A percentile compares a stretch with the other conserved stretches of the same genome.
phyloP scores from a whole-genome alignment of 2,888 invertebrate genomes.

The Drosophila silvestris region DNA sequence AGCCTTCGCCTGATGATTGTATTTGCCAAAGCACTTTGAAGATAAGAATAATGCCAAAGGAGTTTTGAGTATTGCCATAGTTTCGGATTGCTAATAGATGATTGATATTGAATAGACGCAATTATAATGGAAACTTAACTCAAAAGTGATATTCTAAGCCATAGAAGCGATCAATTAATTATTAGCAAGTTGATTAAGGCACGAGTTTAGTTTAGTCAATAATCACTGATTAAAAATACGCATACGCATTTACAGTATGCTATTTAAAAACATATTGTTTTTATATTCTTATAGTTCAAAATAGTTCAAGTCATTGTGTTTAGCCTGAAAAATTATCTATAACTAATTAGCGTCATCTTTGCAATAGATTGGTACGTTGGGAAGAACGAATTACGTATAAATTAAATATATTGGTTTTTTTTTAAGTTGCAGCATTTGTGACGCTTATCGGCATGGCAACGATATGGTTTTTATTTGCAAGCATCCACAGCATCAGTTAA shows the following conservation, averaged over 20 bases:
- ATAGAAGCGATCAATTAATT: neutral
- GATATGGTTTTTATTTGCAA: conserved; percentile 2
- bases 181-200: neutral
- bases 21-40: conserved; percentile 12
- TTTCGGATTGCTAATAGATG: neutral
- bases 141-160: neutral
- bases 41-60: conserved; percentile 10
- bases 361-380: conserved; percentile 11
- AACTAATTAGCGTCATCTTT: conserved; percentile 23
- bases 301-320: neutral
- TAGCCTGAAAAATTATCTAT: conserved; percentile 47
- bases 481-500: neutral
- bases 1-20: conserved; percentile 21
- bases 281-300: neutral
- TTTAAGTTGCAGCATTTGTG: neutral
- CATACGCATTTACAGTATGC: too few species aligned
- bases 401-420: neutral
- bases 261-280: neutral
- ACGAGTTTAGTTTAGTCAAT: neutral
- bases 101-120: neutral
- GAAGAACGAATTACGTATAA: conserved; percentile 6
- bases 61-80: neutral
- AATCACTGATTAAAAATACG: neutral
- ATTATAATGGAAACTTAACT: neutral
- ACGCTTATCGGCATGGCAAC: conserved; percentile 32